These are phyloP conservation scores for Myotis pilosus DNA, from an alignment of 2,797 vertebrate species.

Conservation along the genomic window DNA sequence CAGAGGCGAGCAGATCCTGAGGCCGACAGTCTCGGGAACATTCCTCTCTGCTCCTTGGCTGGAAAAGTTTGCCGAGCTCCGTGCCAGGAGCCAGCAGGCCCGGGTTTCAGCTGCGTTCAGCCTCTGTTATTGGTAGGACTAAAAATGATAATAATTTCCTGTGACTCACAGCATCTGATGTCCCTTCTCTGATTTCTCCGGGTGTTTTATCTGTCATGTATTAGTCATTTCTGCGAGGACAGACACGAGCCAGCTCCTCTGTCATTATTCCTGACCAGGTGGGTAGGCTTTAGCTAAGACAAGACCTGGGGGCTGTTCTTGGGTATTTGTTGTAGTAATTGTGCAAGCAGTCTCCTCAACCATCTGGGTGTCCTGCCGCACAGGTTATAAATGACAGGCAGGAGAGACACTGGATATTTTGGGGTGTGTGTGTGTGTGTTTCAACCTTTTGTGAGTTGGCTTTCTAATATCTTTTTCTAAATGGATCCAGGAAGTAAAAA, in stretches of 20 bases:
- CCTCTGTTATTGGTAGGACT: accelerated
- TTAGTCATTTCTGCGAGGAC: not conserved
- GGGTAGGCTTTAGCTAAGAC: not conserved
- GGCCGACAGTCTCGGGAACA: not conserved
- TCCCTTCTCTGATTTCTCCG: not conserved
- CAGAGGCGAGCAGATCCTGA: not conserved
- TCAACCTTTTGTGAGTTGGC: not conserved
- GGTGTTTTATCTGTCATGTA: not conserved
- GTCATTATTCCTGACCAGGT: not conserved
- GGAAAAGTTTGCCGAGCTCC: not conserved
- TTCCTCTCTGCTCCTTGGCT: not conserved
- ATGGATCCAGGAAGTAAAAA: not conserved
- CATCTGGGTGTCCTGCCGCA: not conserved
- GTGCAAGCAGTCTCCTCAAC: too few species aligned
- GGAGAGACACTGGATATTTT: not conserved
- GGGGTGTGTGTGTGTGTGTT: not conserved
- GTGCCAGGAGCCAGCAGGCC: not conserved
- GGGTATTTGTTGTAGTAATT: not conserved
- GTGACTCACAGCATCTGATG: not conserved
- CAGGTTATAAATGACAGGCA: not conserved
- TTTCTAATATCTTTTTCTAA: not conserved
- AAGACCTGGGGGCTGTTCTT: not conserved
- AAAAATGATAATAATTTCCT: not conserved
- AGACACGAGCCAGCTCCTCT: not conserved
- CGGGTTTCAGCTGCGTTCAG: not conserved